A percentile compares a stretch with the other conserved stretches of the same genome.
Conservation (phyloP, 2,888 invertebrate genomes). For the Pristionchus fissidentatus region DNA sequence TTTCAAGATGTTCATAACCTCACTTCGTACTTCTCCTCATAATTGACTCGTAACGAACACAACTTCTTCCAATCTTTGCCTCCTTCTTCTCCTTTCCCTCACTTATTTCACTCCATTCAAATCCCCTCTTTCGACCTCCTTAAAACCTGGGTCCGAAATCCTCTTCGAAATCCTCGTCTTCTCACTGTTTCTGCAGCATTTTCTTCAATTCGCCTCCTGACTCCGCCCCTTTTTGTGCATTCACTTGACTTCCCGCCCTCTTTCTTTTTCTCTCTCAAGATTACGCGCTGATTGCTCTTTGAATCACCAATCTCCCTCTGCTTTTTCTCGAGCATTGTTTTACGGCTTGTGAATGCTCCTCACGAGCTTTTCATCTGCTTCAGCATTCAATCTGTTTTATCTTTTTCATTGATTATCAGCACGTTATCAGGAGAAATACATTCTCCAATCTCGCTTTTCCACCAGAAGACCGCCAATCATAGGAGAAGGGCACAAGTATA, state of each 20-base stretch:
- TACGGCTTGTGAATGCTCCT: no score
- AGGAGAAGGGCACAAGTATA: no score
- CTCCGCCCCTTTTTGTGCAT: constrained; percentile 26
- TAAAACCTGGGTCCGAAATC: constrained; percentile 19
- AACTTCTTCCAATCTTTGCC: not conserved
- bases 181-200: constrained; percentile 5
- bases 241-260: constrained; percentile 24
- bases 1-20: not conserved
- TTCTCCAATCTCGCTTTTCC: no score
- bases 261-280: not conserved
- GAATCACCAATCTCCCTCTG: not conserved
- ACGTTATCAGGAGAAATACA: no score
- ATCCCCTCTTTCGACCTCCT: not conserved
- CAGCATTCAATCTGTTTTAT: not conserved
- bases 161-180: not conserved
- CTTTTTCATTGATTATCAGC: not conserved
- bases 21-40: not conserved
- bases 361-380: no score
- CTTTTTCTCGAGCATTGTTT: no score
- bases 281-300: not conserved
- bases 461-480: no score
- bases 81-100: not conserved
- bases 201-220: not conserved
- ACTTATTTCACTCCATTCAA: not conserved
- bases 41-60: constrained; percentile 12